Evolutionary conservation across 2,113 vertebrate genomes (phyloP).

Genomic region (Rhegmatorhina hoffmannsi): DNA sequence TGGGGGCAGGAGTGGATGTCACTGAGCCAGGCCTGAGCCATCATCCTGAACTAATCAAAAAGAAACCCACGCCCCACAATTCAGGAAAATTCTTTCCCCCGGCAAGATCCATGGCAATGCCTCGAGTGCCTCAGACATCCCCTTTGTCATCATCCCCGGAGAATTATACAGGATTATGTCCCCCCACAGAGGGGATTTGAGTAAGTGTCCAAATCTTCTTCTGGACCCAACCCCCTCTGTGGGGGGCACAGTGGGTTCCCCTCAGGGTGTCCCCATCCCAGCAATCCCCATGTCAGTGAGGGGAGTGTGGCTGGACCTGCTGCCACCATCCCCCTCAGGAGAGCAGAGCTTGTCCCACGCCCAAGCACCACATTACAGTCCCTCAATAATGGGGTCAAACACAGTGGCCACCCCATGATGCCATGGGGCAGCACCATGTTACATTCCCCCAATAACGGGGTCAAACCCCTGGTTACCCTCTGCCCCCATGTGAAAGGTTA

Average conservation of each 20-base stretch:
- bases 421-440: neutral
- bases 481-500: neutral
- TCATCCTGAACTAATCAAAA: neutral
- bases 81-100: neutral
- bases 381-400: accelerated
- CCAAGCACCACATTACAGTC: neutral
- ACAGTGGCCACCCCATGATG: too few species aligned
- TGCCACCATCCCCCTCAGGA: accelerated
- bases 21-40: neutral
- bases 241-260: neutral
- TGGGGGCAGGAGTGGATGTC: neutral
- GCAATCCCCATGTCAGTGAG: neutral
- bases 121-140: neutral
- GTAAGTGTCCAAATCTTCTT: neutral
- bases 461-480: accelerated
- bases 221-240: neutral
- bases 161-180: accelerated
- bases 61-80: neutral
- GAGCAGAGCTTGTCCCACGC: accelerated
- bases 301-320: accelerated
- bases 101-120: neutral
- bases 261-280: neutral
- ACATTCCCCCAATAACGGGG: accelerated
- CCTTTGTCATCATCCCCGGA: neutral
- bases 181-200: neutral